Base-by-base conservation (phyloP, 2,113 vertebrate species). In the Corythaeola cristata region DNA sequence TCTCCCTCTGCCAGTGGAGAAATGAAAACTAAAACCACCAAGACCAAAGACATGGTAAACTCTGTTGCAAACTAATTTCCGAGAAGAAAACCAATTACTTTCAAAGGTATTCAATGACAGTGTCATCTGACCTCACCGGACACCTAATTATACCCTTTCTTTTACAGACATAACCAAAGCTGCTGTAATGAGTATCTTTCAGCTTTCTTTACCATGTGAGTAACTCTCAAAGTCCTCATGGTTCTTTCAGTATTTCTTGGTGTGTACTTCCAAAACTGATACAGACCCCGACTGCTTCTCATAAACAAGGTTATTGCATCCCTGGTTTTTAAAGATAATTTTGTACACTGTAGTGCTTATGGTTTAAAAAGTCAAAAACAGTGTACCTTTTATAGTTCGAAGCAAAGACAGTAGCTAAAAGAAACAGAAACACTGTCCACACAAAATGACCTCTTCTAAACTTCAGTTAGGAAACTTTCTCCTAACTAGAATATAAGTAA, bases 401-500 rank as follows among this genome's bases (percentile, higher is more conserved):
- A 71, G 30, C 53, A 37, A 86, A 96, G 53, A 49, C 72, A 66
- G 19, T 19, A 77, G 41, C 55, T 33, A 33, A 53, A 81, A 66
- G 44, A 59, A 90, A 41, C 14, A 52, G 28, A 22, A 92, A 90
- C 2, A 3, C 6, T 44, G 16, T 21, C 24, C 66, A 77, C 30
- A 78, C 67, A 85, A 94, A 94, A 91, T 33, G 9, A 82, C 53
- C 23, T 78, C 56, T 76, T 77, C 62, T 71, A 73, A 88, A 92
- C 77, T 85, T 73, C 26, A 16, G 26, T 75, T 79, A 84, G 78
- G 56, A 73, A 75, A 94, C 75, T 93, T 79, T 81, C 64, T 94
- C 39, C 87, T 78, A 74, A 67, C 69, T 23, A 72, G 62, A 93
- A 93, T 32, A 91, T 62, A 96, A 95, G 41, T 66, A 85, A 93